Evolutionary conservation across 2,888 invertebrate species (phyloP).

Genomic region (Nomada lathburiana): DNA sequence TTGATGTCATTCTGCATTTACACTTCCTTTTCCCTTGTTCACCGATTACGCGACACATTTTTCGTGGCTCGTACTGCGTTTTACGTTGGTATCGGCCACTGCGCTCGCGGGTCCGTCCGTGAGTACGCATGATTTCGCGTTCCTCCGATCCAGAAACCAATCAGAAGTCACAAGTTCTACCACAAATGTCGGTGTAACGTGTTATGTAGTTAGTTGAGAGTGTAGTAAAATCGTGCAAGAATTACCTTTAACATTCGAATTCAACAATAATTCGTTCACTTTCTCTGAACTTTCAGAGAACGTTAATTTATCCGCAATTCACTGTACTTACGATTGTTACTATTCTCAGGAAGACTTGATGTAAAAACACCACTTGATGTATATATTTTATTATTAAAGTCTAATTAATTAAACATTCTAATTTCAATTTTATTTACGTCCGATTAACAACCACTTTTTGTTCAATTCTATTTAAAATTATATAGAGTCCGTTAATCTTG

Average conservation of each 20-base stretch:
- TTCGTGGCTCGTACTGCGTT: neutral
- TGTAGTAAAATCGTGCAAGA: neutral
- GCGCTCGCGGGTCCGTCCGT: conserved; percentile 30
- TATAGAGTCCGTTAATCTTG: neutral
- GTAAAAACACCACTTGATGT: neutral
- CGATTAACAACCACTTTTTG: too few species aligned
- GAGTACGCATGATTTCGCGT: conserved; percentile 32
- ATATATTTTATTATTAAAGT: neutral
- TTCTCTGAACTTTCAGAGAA: neutral
- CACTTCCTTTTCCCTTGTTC: conserved; percentile 25
- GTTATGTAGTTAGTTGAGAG: neutral
- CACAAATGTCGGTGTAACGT: neutral
- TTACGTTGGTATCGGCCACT: conserved; percentile 13
- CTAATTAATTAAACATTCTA: neutral
- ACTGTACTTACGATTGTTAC: neutral
- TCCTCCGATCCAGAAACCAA: conserved; percentile 14
- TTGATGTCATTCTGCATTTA: conserved; percentile 30
- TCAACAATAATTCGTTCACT: neutral
- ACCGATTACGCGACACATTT: conserved; percentile 28
- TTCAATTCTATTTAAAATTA: neutral
- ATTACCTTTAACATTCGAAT: neutral
- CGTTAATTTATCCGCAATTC: neutral
- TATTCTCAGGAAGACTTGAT: neutral
- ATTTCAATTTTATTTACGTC: too few species aligned
- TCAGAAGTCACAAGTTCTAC: conserved; percentile 16